phyloP scores from a whole-genome alignment of 2,113 vertebrate genomes.

The Hiodon alosoides region DNA sequence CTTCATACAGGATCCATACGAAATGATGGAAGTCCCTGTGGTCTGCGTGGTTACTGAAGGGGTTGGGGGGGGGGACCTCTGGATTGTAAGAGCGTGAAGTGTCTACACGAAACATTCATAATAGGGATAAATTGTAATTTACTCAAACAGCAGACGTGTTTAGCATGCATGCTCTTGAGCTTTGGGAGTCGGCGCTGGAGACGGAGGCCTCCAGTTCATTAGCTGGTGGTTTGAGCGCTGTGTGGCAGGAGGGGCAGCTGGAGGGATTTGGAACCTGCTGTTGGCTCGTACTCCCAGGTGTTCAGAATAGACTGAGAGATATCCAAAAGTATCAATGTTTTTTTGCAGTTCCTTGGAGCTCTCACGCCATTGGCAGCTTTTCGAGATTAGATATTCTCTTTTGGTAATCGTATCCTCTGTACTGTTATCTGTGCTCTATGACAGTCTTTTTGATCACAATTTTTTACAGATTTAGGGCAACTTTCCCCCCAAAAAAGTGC shows the following conservation, averaged over 20 bases:
- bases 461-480: no score
- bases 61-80: constrained; percentile 41
- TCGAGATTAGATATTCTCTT: not conserved
- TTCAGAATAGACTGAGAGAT: not conserved
- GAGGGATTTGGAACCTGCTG: not conserved
- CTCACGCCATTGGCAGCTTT: not conserved
- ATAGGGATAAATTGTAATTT: constrained; percentile 52
- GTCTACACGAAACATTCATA: constrained; percentile 53
- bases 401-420: no score
- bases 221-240: not conserved
- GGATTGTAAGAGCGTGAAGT: constrained; percentile 55
- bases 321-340: not conserved
- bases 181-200: not conserved
- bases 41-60: constrained; percentile 53
- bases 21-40: constrained; percentile 62
- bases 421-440: no score
- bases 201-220: not conserved
- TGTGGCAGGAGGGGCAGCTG: not conserved
- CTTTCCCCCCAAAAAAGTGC: no score
- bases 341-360: not conserved
- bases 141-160: constrained; percentile 33
- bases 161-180: constrained; percentile 9
- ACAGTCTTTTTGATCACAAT: no score
- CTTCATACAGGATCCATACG: constrained; percentile 51
- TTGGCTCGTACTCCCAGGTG: not conserved